phyloP scores from a whole-genome alignment of 2,113 vertebrate species.

The Pao palembangensis region DNA sequence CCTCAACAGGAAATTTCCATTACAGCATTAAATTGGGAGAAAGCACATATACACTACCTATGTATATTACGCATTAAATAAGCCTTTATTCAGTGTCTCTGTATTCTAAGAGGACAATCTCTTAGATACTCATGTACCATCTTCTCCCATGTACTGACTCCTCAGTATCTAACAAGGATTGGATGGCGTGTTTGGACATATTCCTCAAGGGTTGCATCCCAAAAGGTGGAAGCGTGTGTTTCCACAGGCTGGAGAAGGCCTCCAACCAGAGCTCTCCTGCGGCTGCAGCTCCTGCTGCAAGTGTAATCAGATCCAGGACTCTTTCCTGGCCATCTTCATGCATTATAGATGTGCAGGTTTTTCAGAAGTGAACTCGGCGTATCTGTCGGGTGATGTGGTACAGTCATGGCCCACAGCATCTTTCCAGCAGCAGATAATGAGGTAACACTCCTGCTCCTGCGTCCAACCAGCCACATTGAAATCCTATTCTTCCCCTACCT shows the following conservation, averaged over 20 bases:
- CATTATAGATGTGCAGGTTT: constrained; percentile 62
- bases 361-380: constrained; percentile 34
- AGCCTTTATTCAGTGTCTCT: no score
- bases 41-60: no score
- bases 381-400: constrained; percentile 26
- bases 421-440: constrained; percentile 34
- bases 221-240: constrained; percentile 29
- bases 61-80: no score
- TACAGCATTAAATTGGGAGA: no score
- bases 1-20: no score
- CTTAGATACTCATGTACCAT: no score
- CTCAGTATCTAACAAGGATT: no score
- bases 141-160: no score
- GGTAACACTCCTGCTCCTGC: constrained; percentile 17
- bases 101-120: no score
- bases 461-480: constrained; percentile 18
- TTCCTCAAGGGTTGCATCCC: not conserved
- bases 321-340: constrained; percentile 41
- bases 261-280: constrained; percentile 22
- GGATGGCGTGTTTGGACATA: no score
- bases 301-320: constrained; percentile 60
- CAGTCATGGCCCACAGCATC: constrained; percentile 11
- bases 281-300: constrained; percentile 18
- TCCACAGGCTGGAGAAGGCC: constrained; percentile 27
- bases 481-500: no score